Base-by-base conservation (phyloP, 1,140 invertebrate genomes). In the Calycopis cecrops region DNA sequence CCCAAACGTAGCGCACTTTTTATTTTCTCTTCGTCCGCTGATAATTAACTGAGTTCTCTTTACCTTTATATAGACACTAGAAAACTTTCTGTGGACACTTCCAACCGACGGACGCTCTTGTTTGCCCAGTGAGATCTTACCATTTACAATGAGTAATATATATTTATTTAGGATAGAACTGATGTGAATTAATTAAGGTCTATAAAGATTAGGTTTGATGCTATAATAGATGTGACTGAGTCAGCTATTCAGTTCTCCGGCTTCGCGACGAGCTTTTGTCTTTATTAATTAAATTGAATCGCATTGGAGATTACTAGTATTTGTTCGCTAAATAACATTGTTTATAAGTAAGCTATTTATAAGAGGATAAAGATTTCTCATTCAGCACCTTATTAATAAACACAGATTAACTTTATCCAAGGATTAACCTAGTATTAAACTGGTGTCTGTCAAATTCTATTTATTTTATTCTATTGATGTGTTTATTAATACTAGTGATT, bases 1-100 rank as follows among this genome's bases (percentile, higher is more conserved):
- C 50, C 62, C 62, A 53, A 68, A 76, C 63, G 62, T 65, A 59
- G 69, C 54, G 55, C 52, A 55, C 56, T 60, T 64, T 67, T 67
- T 60, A 55, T 65, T 67, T 73, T 67, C 67, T 61, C 59, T 61
- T 62, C 42, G 44, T 54, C 56, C 65, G 54, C 44, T 37, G 34
- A 58, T 65, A 65, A 63, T 62, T 61, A 63, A 48, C 55, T 58
- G 34, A 49, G 49, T 60, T 65, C 60, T 60, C 48, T 58, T 59
- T 63, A 38, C 16, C 62, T 50, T 33, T 52, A 55, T 63, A 56
- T 53, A 55, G 62, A 40, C 40, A 11, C 38, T 35, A 16, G 49
- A 17, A 35, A 54, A 54, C 38, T 54, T 47, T 54, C 40, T 44
- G 17, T 44, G 17, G 14, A 16, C n/a, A 12, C 14, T 44, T 17